Evolutionary conservation across 1,140 invertebrate genomes (phyloP).

Genomic region (Agrilus planipennis): DNA sequence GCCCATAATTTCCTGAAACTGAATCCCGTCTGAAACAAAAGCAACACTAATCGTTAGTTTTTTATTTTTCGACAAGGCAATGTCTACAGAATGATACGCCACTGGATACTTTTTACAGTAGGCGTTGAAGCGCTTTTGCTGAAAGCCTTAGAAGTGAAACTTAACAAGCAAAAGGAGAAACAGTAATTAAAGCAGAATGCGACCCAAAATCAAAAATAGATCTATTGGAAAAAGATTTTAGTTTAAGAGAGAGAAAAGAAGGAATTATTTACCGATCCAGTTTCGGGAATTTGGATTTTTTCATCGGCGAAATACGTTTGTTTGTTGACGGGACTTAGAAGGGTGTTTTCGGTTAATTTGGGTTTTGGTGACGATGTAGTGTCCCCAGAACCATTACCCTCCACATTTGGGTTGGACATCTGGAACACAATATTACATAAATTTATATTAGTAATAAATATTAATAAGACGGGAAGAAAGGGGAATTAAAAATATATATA

Average conservation of each 20-base stretch:
- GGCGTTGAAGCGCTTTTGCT: no score
- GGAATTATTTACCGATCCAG: conserved; percentile 18
- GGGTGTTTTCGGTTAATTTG: conserved; percentile 23
- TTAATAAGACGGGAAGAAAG: no score
- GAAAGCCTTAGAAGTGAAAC: no score
- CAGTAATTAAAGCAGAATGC: not conserved
- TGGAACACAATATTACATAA: no score
- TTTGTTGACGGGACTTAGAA: conserved; percentile 12
- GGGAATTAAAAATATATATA: no score
- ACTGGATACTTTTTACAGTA: not conserved
- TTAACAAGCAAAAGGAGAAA: no score
- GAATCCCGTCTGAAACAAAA: conserved; percentile 44
- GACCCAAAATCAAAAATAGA: not conserved
- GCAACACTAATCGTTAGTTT: not conserved
- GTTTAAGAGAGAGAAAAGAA: conserved; percentile 1
- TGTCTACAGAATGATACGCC: not conserved
- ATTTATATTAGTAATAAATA: no score
- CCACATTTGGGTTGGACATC: no score
- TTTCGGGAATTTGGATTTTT: conserved; percentile 46
- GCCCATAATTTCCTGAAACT: conserved; percentile 87
- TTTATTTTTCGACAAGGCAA: not conserved
- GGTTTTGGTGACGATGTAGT: no score
- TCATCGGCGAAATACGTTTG: conserved; percentile 52
- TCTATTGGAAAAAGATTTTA: not conserved
- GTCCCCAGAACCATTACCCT: no score